A percentile compares a stretch with the other conserved stretches of the same genome.
Conservation (phyloP, 2,797 vertebrate species). For the Onychomys leucogaster region DNA sequence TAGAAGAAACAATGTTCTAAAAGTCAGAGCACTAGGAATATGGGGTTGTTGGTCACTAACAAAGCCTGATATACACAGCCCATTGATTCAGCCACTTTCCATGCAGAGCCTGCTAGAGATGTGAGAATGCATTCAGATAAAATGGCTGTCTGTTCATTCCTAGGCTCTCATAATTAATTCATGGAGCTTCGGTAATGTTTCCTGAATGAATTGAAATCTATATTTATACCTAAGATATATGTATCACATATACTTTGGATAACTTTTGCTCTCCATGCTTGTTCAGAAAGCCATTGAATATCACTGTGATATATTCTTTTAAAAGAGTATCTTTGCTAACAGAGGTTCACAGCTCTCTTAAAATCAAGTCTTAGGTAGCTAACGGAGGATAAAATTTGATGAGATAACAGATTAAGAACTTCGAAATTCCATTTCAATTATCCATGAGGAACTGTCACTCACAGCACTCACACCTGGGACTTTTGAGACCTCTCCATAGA, state of each 20-base stretch:
- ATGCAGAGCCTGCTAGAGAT: neutral
- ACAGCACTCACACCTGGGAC: neutral
- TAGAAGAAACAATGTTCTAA: neutral
- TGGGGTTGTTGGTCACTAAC: neutral
- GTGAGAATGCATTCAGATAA: neutral
- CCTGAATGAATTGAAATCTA: neutral
- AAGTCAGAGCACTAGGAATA: conserved; percentile 36
- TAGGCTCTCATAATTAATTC: conserved; percentile 12
- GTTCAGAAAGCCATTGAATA: neutral
- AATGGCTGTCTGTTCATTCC: neutral
- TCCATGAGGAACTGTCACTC: neutral
- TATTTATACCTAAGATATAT: neutral
- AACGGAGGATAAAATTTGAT: neutral
- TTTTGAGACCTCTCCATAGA: neutral
- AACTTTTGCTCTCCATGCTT: neutral
- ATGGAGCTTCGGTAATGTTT: conserved; percentile 9
- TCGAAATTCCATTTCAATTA: neutral
- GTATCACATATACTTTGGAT: neutral
- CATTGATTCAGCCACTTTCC: neutral
- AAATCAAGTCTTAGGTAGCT: neutral
- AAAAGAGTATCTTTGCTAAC: neutral
- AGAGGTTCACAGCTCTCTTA: neutral
- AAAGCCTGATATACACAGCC: neutral
- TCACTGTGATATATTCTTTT: neutral
- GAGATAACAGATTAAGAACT: neutral